A percentile compares a stretch with the other conserved stretches of the same genome.
Evolutionary conservation across 1,140 invertebrate genomes (phyloP).

Genomic region (Drosophila prosaltans): DNA sequence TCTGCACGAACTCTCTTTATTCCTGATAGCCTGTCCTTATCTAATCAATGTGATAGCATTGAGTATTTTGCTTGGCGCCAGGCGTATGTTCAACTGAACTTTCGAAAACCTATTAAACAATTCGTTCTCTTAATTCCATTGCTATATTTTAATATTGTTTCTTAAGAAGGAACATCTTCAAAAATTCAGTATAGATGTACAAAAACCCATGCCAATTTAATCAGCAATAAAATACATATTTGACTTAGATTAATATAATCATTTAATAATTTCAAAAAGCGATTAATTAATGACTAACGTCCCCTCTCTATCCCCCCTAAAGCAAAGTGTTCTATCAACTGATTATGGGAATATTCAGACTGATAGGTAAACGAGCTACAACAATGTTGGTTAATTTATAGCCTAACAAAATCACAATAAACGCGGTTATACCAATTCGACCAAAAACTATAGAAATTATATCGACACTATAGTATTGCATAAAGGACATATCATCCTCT

Average conservation of each 20-base stretch:
- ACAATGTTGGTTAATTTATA: neutral
- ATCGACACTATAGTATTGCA: constrained; percentile 11
- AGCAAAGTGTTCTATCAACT: neutral
- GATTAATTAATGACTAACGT: too few relatives aligned
- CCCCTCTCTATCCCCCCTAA: too few relatives aligned
- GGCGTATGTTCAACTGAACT: neutral
- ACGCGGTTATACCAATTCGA: neutral
- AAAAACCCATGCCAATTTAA: too few relatives aligned
- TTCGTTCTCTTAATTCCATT: too few relatives aligned
- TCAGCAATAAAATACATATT: too few relatives aligned
- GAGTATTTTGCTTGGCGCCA: neutral
- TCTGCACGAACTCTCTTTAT: neutral
- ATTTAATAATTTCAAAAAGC: too few relatives aligned
- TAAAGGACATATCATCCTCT: neutral
- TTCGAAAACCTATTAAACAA: too few relatives aligned
- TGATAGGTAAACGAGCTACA: neutral
- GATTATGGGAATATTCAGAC: neutral
- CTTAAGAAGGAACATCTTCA: too few relatives aligned
- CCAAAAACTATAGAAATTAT: constrained; percentile 1
- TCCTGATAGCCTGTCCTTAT: neutral
- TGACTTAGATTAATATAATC: too few relatives aligned
- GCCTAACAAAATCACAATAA: neutral
- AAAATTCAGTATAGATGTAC: too few relatives aligned
- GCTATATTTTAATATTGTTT: too few relatives aligned
- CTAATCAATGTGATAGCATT: neutral